phyloP scores from a whole-genome alignment of 2,113 vertebrate species.

The Formicarius rufipectus region DNA sequence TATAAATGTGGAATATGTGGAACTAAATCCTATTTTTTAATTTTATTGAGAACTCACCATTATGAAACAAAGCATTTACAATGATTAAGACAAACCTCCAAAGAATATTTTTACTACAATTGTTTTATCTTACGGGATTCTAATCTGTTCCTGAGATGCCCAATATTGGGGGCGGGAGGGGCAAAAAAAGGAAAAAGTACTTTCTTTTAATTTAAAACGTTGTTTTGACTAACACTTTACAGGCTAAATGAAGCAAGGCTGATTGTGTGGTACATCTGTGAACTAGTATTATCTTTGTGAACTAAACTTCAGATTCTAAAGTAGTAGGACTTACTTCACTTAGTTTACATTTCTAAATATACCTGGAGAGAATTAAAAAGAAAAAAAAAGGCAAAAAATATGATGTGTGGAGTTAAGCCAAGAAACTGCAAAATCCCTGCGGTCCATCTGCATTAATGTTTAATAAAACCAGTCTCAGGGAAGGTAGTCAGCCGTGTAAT shows the following conservation, averaged over 20 bases:
- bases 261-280: neutral
- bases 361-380: neutral
- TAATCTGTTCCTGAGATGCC: neutral
- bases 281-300: slow-evolving; percentile 8
- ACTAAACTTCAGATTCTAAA: neutral
- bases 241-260: slow-evolving; percentile 62
- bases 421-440: slow-evolving; percentile 1
- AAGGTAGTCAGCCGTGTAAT: neutral
- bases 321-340: neutral
- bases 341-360: neutral
- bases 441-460: neutral
- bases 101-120: slow-evolving; percentile 21
- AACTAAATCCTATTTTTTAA: neutral
- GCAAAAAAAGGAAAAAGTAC: neutral
- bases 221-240: slow-evolving; percentile 22
- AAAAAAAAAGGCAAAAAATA: neutral
- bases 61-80: slow-evolving; percentile 18
- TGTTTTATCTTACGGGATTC: neutral
- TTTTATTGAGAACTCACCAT: neutral
- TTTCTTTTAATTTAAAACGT: slow-evolving; percentile 4
- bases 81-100: neutral
- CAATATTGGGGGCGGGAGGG: neutral
- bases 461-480: neutral
- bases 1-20: neutral
- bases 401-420: neutral